These are phyloP conservation scores for Cheilosia vulpina DNA, from an alignment of 2,888 invertebrate genomes.

Conservation along the genomic window DNA sequence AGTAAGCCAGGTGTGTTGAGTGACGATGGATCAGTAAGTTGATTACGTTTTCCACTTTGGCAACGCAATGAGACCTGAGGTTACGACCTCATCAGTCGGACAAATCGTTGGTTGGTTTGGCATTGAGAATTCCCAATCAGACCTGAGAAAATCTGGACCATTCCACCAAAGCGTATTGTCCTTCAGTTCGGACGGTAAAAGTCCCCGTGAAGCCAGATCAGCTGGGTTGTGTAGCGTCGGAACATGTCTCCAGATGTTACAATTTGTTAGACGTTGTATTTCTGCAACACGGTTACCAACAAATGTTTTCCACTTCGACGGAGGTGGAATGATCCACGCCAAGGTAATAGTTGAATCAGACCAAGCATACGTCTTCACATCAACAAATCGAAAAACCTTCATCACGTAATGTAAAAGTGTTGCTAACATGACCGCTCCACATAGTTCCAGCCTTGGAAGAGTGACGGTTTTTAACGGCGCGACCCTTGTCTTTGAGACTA, in stretches of 20 bases:
- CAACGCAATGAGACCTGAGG: too few relatives aligned
- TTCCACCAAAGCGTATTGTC: constrained; percentile 9
- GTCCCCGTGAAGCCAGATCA: constrained; percentile 61
- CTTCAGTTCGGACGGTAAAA: not conserved
- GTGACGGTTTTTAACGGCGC: constrained; percentile 2
- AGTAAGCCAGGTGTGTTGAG: not conserved
- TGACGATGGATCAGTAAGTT: not conserved
- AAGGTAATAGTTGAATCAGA: not conserved
- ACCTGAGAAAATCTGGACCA: too few relatives aligned
- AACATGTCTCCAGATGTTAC: constrained; percentile 57
- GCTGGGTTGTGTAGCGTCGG: constrained; percentile 72
- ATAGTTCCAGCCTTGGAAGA: constrained; percentile 8
- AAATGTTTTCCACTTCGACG: constrained; percentile 5
- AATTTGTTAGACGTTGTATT: constrained; percentile 42
- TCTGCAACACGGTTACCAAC: constrained; percentile 58
- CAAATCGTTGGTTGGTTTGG: not conserved
- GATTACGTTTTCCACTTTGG: too few relatives aligned
- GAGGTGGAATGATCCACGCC: not conserved
- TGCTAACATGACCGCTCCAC: constrained; percentile 4
- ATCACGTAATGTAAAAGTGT: not conserved
- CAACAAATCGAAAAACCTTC: not conserved
- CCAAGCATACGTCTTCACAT: not conserved
- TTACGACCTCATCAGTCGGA: not conserved
- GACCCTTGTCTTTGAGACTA: not conserved
- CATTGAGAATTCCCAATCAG: not conserved